Conservation (phyloP, 1,140 invertebrate genomes). For the Aphaenogaster rudis region DNA sequence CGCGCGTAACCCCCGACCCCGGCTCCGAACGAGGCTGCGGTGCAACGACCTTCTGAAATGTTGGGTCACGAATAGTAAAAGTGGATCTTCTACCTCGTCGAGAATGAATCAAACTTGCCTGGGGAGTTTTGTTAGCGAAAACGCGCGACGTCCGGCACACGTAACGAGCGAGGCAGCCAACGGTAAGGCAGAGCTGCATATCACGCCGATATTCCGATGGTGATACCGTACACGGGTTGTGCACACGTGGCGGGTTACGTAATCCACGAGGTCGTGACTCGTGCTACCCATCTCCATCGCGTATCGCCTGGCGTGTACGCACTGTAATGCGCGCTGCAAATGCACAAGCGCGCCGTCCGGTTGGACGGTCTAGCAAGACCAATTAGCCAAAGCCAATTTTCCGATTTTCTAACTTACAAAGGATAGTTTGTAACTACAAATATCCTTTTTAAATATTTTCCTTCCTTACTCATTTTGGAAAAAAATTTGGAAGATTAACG, state of each 20-base stretch:
- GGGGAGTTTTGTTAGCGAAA: constrained; percentile 7
- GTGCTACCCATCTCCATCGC: constrained; percentile 57
- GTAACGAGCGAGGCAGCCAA: neutral
- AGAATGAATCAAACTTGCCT: constrained; percentile 16
- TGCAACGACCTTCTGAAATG: constrained; percentile 44
- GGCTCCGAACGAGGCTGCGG: neutral
- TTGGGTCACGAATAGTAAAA: constrained; percentile 61
- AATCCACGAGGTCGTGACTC: constrained; percentile 74
- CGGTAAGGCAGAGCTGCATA: constrained; percentile 41
- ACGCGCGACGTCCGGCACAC: neutral
- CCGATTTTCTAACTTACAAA: neutral
- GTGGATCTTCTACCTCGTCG: constrained; percentile 48
- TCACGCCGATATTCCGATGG: constrained; percentile 54
- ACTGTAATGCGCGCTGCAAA: neutral
- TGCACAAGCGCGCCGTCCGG: constrained; percentile 6
- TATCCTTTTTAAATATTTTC: neutral
- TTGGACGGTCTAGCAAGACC: neutral
- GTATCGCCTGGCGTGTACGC: constrained; percentile 34
- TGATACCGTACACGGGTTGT: constrained; percentile 40
- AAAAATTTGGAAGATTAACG: neutral
- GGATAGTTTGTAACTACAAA: no score
- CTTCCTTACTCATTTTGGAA: neutral
- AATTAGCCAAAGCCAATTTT: neutral
- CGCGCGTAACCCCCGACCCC: constrained; percentile 23
- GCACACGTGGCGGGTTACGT: constrained; percentile 69